phyloP scores from a whole-genome alignment of 2,888 invertebrate genomes.

The Dolomedes plantarius region DNA sequence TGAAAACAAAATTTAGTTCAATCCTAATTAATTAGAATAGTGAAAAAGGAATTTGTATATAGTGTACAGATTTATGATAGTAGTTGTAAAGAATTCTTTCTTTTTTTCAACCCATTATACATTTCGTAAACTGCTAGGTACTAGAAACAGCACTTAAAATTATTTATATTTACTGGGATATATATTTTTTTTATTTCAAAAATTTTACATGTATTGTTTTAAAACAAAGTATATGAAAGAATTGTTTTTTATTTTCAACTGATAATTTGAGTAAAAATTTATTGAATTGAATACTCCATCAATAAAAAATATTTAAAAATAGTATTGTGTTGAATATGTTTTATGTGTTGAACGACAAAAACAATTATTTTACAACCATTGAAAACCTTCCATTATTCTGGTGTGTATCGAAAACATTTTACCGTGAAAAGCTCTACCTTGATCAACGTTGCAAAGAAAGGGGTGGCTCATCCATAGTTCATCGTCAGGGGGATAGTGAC shows the following conservation, averaged over 20 bases:
- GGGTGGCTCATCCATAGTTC: too few species aligned
- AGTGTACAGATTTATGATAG: constrained; percentile 37
- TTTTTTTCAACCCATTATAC: not conserved
- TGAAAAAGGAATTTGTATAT: constrained; percentile 24
- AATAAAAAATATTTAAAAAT: constrained; percentile 15
- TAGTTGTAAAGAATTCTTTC: constrained; percentile 7
- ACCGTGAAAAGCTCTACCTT: too few species aligned
- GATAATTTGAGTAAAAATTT: not conserved
- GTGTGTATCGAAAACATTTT: too few species aligned
- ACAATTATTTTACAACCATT: too few species aligned
- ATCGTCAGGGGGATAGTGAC: too few species aligned
- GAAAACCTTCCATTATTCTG: too few species aligned
- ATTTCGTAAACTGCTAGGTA: not conserved
- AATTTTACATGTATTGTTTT: not conserved
- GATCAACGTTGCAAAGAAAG: too few species aligned
- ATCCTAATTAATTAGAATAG: not conserved
- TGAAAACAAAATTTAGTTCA: not conserved
- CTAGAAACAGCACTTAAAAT: not conserved
- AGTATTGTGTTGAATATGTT: too few species aligned
- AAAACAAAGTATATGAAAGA: not conserved
- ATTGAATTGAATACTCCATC: not conserved
- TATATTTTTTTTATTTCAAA: not conserved
- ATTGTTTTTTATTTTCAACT: too few species aligned
- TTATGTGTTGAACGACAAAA: too few species aligned
- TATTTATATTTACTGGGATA: constrained; percentile 4